Evolutionary conservation across 2,888 invertebrate species (phyloP), one percentile per base, ranked within the genome.

Genomic region (Odontomyia ornata): DNA sequence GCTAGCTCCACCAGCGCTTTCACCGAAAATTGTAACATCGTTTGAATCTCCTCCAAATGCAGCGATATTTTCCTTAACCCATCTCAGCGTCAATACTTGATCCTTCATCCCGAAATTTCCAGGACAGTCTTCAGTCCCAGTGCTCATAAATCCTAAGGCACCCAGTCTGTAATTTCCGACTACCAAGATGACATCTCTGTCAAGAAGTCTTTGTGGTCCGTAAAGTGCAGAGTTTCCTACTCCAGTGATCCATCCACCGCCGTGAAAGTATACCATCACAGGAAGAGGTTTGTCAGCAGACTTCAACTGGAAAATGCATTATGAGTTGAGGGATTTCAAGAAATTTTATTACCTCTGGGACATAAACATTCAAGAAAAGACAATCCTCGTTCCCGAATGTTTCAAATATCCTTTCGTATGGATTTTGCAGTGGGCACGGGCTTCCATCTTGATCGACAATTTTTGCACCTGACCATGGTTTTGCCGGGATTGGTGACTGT

Each of bases 201-300:
- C 85, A 76, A 85, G 60, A 2, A 84, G 75, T 72, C 84, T 85
- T 30, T 84, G 78, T 0, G 85, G 85, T 18, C 72, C 72, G 25
- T 72, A 72, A 7, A 83, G 83, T 81, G 88, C 88, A 23, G 88
- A 84, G 81, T 88, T 88, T 15, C 89, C 89, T 0, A 88, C 88
- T 0, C 89, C 89, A 79, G 88, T 86, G 2, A 88, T 86, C 80
- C 89, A 89, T 1, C 88, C 89, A 1, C 87, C 87, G 75, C 86
- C 87, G 79, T 87, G 87, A 43, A 87, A 84, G 76, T 83, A 86
- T 1, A 87, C 83, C 83, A 87, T 84, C 1, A 87, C 86, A 1
- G 85, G 83, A 28, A 76, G 64, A 5, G 60, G 18, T 56, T 46
- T n/a, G 13, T n/a, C 4, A 5, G 4, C 23, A 21, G 21, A 21